Evolutionary conservation across 2,113 vertebrate genomes (phyloP), one percentile per base, ranked within the genome.

Genomic region (Fregata magnificens): DNA sequence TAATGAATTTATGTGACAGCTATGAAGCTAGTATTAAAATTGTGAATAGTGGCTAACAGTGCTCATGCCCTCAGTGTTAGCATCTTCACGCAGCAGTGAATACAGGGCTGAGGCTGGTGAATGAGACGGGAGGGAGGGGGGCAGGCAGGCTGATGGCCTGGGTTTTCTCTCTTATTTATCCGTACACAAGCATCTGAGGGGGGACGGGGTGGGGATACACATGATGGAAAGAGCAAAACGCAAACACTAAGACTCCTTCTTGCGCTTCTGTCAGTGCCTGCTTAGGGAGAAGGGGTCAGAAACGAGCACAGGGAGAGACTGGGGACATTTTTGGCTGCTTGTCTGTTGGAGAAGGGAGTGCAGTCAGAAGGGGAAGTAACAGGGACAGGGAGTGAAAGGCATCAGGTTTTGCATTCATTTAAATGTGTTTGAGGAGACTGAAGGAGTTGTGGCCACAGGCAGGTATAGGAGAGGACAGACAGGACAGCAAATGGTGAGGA

Each of bases 1-100:
- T 94, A 96, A 97, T 97, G 97, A 98, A 98, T 98, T 98, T 98
- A 98, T 98, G 98, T 98, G 98, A 98, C 98, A 98, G 98, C 98
- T 99, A 98, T 98, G 98, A 98, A 98, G 97, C 96, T 96, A 97
- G 97, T 98, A 97, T 98, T 98, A 98, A 98, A 97, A 96, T 95
- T 84, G 95, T 98, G 98, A 98, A 98, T 98, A 98, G 96, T 74
- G 88, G 93, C 97, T 81, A 87, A 91, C 82, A 78, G 94, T 84
- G 96, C 97, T 92, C 70, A 63, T 73, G 74, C 84, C 89, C 96
- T 88, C 16, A 1, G 72, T 74, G 82, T 93, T 95, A 94, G 96
- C 89, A 96, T 95, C 90, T 81, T 95, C 91, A 62, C 93, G 91
- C 88, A 97, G 95, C 82, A 38, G 77, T 96, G 97, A 98, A 98